These are phyloP conservation scores for Netta rufina DNA, from an alignment of 2,797 vertebrate species.

Conservation along the genomic window DNA sequence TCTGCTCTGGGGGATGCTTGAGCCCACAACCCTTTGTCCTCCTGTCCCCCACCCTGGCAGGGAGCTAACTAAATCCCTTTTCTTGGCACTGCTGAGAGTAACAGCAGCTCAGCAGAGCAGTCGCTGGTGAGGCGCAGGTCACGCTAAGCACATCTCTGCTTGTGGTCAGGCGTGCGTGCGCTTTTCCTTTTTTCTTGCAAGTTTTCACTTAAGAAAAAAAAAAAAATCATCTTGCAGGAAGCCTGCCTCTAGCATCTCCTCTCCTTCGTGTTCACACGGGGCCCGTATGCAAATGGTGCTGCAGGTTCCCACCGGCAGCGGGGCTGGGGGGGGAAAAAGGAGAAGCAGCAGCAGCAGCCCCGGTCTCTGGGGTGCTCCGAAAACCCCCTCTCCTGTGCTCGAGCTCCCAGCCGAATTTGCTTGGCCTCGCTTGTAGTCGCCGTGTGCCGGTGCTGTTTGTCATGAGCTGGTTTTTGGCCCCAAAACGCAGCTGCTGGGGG, in stretches of 20 bases:
- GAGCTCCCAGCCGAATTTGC: neutral
- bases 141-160: neutral
- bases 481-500: neutral
- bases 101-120: neutral
- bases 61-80: neutral
- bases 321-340: neutral
- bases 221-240: conserved; percentile 16
- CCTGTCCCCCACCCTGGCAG: rapidly evolving
- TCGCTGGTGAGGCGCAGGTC: neutral
- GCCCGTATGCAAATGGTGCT: conserved; percentile 6
- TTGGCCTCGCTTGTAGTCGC: neutral
- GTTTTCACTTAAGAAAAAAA: neutral
- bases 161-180: neutral
- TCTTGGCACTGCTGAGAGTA: neutral
- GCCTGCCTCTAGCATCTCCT: conserved; percentile 6
- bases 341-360: conserved; percentile 26
- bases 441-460: rapidly evolving
- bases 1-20: rapidly evolving
- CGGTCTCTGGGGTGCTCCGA: conserved; percentile 9
- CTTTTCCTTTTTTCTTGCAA: neutral
- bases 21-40: neutral
- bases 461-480: neutral
- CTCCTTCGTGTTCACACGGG: neutral
- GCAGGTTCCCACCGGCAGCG: conserved; percentile 26
- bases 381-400: neutral